A percentile compares a stretch with the other conserved stretches of the same genome.
These are phyloP conservation scores for Macrosiphum euphorbiae DNA, from an alignment of 2,888 invertebrate species.

Conservation along the genomic window DNA sequence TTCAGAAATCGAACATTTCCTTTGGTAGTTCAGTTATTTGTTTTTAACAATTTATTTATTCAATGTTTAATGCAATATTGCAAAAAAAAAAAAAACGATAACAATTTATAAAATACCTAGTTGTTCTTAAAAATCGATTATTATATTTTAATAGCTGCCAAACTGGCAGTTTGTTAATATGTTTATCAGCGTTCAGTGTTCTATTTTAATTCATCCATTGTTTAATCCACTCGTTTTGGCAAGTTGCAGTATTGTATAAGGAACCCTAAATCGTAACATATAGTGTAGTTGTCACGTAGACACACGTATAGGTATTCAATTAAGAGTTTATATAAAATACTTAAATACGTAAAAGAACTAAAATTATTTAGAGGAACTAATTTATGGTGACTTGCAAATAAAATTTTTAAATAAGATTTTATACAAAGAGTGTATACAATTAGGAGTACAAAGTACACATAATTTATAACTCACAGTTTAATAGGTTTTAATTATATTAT, in stretches of 20 bases:
- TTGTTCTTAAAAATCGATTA: neutral
- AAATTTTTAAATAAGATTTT: neutral
- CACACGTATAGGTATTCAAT: neutral
- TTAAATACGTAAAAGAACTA: neutral
- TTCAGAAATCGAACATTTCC: neutral
- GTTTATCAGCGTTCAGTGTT: neutral
- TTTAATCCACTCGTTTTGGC: neutral
- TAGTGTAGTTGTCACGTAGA: neutral
- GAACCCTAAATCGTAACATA: neutral
- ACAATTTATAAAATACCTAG: constrained; percentile 11
- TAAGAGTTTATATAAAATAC: no score
- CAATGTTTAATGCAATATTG: neutral
- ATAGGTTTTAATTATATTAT: neutral
- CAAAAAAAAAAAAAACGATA: neutral
- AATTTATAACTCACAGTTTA: neutral
- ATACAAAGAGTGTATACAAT: neutral
- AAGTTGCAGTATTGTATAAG: neutral
- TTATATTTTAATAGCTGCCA: neutral
- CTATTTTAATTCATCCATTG: neutral
- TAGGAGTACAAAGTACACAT: neutral
- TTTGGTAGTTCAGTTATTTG: neutral
- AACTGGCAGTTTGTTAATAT: neutral
- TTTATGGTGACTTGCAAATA: neutral
- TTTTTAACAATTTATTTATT: neutral
- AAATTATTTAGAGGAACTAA: no score